Evolutionary conservation across 2,888 invertebrate genomes (phyloP).

Genomic region (Ptychoptera albimana): DNA sequence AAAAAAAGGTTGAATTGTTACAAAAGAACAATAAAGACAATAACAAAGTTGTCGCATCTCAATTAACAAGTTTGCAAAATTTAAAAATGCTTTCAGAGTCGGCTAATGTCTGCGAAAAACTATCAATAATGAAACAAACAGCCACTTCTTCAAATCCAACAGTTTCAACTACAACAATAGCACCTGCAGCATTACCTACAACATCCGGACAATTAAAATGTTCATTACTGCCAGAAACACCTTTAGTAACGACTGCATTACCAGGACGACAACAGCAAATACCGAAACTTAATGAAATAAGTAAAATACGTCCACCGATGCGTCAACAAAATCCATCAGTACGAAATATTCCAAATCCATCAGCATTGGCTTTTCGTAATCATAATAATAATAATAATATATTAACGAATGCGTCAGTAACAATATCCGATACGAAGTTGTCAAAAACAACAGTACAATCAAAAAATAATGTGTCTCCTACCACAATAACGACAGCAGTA

Average conservation of each 20-base stretch:
- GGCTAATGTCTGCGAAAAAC: slow-evolving; percentile 25
- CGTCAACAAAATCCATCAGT: slow-evolving; percentile 39
- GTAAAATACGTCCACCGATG: slow-evolving; percentile 19
- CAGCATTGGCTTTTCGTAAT: slow-evolving; percentile 39
- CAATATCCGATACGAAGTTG: background rate
- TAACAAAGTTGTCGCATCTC: slow-evolving; percentile 2
- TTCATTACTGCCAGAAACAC: background rate
- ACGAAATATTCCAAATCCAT: slow-evolving; percentile 46
- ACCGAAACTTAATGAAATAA: slow-evolving; percentile 33
- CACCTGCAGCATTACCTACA: background rate
- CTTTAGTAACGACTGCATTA: background rate
- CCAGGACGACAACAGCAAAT: slow-evolving; percentile 3
- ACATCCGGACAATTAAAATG: background rate
- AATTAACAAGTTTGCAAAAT: slow-evolving; percentile 28
- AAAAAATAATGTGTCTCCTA: background rate
- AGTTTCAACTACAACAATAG: background rate
- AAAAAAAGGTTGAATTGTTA: no score
- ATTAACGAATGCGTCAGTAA: slow-evolving; percentile 1
- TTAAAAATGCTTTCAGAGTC: slow-evolving; percentile 36
- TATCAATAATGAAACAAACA: background rate
- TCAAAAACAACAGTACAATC: background rate
- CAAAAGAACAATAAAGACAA: background rate
- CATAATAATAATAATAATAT: slow-evolving; percentile 15
- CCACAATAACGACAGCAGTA: slow-evolving; percentile 7
- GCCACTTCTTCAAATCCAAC: background rate